Conservation (phyloP, 2,113 vertebrate genomes). For the Psophia crepitans region DNA sequence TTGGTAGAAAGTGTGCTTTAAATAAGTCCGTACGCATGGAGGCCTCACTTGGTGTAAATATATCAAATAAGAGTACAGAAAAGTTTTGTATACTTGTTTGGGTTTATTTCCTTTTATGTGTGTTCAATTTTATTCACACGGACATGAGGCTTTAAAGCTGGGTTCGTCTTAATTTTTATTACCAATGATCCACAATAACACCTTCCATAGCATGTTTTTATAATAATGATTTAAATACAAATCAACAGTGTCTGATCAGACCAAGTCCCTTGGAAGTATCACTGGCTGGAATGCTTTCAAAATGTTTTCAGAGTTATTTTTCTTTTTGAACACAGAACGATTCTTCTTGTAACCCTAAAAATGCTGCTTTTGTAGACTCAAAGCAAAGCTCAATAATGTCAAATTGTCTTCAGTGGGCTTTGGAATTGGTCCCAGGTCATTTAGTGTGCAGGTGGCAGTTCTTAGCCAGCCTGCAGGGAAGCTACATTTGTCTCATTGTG, state of each 20-base stretch:
- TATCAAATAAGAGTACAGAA: not conserved
- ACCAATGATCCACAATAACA: not conserved
- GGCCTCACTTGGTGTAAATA: not conserved
- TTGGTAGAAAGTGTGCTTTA: not conserved
- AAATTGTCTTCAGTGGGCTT: not conserved
- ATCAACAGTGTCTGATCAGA: not conserved
- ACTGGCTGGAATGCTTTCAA: not conserved
- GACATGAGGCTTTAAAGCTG: not conserved
- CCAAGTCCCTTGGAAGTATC: not conserved
- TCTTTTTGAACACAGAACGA: not conserved
- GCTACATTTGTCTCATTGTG: not conserved
- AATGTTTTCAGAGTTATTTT: not conserved
- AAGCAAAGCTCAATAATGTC: not conserved
- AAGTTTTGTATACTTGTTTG: not conserved
- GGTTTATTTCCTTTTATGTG: rapidly evolving
- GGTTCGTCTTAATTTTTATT: not conserved
- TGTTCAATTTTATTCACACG: not conserved
- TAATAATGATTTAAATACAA: not conserved
- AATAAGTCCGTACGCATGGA: not conserved
- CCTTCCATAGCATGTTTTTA: not conserved
- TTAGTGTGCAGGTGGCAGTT: not conserved
- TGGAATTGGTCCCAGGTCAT: not conserved
- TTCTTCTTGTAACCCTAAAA: not conserved
- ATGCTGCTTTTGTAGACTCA: not conserved
- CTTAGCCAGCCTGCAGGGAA: not conserved